Base-by-base conservation (phyloP, 2,797 vertebrate genomes). In the Melanotaenia boesemani region DNA sequence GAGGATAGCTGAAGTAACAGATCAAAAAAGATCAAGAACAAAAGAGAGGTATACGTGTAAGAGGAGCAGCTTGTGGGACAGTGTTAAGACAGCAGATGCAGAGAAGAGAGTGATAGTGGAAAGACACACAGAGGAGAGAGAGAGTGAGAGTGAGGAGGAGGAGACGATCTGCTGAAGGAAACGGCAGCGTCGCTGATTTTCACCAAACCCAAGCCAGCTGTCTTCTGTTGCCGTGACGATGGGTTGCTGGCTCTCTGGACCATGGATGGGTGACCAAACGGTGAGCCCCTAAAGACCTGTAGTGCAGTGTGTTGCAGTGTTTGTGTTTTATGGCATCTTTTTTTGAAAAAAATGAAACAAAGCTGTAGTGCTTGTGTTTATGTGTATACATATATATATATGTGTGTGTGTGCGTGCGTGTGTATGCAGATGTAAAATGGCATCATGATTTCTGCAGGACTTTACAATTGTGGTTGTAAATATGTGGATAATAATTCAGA, bases 161-260 rank as follows among this genome's bases (percentile, higher is more conserved):
- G 54, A 72, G 76, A 70, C 61, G 59, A 84, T 85, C 81, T 82
- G 73, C 81, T 84, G 86, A 74, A 81, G 74, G 82, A 83, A 80
- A 63, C 84, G 90, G 84, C 81, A 81, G 83, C 72, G 62, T 85
- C 30, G 61, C 18, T 63, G 76, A 80, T 88, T 84, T 81, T 82
- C 75, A 62, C 67, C 74, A 77, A 77, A 83, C 62, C 64, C 61
- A 52, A 82, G 79, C 79, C 77, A 70, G 83, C 80, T 82, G 22
- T 88, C 81, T 86, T 91, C 92, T 84, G 92, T 93, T 91, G 90
- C 92, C 79, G 90, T 93, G 92, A 91, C 90, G 76, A 95, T 95
- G 95, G 95, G 95, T 90, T 95, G 95, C 87, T 94, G 94, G 92
- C 91, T 94, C 62, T 95, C 93, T 46, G 93, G 93, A 92, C 93